Conservation (phyloP, 2,797 vertebrate species). For the Tolypeutes matacus region DNA sequence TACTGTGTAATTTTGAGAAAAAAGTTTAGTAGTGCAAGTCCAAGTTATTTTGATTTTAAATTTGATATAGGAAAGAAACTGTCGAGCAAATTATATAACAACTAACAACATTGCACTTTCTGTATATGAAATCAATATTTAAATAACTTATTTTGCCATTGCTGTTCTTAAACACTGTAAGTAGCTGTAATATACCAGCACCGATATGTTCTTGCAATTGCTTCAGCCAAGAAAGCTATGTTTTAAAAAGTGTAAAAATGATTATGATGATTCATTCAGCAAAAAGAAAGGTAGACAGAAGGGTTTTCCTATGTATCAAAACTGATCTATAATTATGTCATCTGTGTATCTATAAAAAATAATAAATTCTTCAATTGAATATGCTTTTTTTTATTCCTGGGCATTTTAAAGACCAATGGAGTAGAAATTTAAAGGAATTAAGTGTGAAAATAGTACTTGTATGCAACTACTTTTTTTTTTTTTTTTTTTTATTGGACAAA, state of each 20-base stretch:
- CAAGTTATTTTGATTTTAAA: slow-evolving; percentile 87
- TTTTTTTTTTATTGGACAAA: no score
- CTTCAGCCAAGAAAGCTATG: slow-evolving; percentile 95
- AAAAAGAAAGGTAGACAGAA: slow-evolving; percentile 95
- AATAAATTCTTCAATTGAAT: slow-evolving; percentile 92
- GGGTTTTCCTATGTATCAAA: slow-evolving; percentile 97
- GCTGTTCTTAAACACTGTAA: slow-evolving; percentile 97
- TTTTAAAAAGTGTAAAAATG: slow-evolving; percentile 97
- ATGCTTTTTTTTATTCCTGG: slow-evolving; percentile 51
- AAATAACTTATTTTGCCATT: slow-evolving; percentile 99
- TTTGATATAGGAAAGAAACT: slow-evolving; percentile 86
- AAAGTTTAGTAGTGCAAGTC: slow-evolving; percentile 85
- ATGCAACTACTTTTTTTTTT: background rate
- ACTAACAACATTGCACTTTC: slow-evolving; percentile 98
- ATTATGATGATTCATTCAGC: slow-evolving; percentile 96
- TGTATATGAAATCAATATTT: slow-evolving; percentile 99
- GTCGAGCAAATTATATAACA: slow-evolving; percentile 94
- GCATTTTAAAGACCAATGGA: background rate
- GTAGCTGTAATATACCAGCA: slow-evolving; percentile 99
- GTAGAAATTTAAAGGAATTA: slow-evolving; percentile 19
- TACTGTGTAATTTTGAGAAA: slow-evolving; percentile 90
- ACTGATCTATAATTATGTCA: slow-evolving; percentile 97
- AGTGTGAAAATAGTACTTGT: background rate
- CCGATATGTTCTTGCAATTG: slow-evolving; percentile 95
- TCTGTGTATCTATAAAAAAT: slow-evolving; percentile 92